Evolutionary conservation across 2,888 invertebrate species (phyloP).

Genomic region (Loripinus fragilis): DNA sequence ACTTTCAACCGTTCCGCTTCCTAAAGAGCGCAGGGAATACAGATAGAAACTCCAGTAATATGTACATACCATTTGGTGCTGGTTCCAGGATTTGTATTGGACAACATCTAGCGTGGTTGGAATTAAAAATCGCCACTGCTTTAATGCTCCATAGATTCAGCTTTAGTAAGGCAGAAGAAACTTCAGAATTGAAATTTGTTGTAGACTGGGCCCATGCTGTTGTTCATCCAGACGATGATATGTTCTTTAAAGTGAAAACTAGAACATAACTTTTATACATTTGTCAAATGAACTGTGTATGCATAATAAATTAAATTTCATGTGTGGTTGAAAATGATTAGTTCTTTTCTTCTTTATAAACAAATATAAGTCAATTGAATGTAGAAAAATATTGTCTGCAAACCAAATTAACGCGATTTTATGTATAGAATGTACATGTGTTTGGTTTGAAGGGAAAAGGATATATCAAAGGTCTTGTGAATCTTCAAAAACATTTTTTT

Average conservation of each 20-base stretch:
- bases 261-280: not conserved
- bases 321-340: too few relatives aligned
- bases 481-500: too few relatives aligned
- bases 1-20: constrained; percentile 64
- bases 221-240: constrained; percentile 67
- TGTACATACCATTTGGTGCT: constrained; percentile 71
- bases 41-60: constrained; percentile 22
- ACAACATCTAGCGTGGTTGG: constrained; percentile 67
- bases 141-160: constrained; percentile 59
- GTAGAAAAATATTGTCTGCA: too few relatives aligned
- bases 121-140: constrained; percentile 64
- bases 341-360: too few relatives aligned
- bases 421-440: too few relatives aligned
- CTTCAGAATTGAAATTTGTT: constrained; percentile 62
- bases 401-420: too few relatives aligned
- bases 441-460: too few relatives aligned
- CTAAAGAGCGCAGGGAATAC: constrained; percentile 29
- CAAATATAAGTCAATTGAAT: too few relatives aligned
- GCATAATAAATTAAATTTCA: too few relatives aligned
- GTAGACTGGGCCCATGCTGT: constrained; percentile 73
- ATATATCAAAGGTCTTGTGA: too few relatives aligned
- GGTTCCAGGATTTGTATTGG: constrained; percentile 71
- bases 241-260: constrained; percentile 46
- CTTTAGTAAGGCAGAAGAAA: constrained; percentile 52
- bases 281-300: too few relatives aligned